Conservation (phyloP, 2,888 invertebrate genomes). For the Uropetala carovei region DNA sequence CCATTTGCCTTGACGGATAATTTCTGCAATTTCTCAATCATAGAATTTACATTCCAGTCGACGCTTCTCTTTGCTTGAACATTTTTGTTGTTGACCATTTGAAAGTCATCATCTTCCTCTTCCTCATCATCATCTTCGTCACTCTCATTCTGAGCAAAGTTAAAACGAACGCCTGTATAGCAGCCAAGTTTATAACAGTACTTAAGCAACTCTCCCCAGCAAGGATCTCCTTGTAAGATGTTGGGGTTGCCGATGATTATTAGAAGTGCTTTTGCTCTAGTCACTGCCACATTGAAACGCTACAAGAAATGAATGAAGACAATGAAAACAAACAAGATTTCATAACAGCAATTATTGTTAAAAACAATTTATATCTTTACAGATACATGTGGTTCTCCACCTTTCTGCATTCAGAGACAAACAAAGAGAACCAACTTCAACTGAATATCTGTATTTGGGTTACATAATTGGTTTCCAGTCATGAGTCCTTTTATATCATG, state of each 20-base stretch:
- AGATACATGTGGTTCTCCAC: too few relatives aligned
- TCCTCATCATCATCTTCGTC: neutral
- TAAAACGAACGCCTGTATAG: neutral
- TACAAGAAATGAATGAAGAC: conserved; percentile 74
- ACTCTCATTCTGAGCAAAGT: too few relatives aligned
- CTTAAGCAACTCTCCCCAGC: conserved; percentile 16
- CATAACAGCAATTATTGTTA: too few relatives aligned
- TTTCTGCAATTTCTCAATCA: neutral
- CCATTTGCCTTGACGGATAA: conserved; percentile 17
- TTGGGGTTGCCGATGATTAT: conserved; percentile 80
- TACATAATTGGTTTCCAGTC: too few relatives aligned
- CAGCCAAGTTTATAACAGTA: neutral
- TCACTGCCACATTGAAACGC: conserved; percentile 86
- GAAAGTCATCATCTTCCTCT: neutral
- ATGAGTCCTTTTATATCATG: too few relatives aligned
- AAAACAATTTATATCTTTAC: too few relatives aligned
- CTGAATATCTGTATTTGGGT: too few relatives aligned
- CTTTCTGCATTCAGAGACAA: too few relatives aligned
- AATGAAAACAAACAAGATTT: neutral
- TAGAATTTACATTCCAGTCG: neutral
- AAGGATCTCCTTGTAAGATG: conserved; percentile 15
- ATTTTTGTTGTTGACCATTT: neutral
- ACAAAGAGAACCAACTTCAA: too few relatives aligned
- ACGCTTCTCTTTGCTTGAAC: neutral
- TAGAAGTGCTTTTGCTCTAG: conserved; percentile 84